A percentile compares a stretch with the other conserved stretches of the same genome.
phyloP scores from a whole-genome alignment of 2,797 vertebrate species.

The Dermochelys coriacea region DNA sequence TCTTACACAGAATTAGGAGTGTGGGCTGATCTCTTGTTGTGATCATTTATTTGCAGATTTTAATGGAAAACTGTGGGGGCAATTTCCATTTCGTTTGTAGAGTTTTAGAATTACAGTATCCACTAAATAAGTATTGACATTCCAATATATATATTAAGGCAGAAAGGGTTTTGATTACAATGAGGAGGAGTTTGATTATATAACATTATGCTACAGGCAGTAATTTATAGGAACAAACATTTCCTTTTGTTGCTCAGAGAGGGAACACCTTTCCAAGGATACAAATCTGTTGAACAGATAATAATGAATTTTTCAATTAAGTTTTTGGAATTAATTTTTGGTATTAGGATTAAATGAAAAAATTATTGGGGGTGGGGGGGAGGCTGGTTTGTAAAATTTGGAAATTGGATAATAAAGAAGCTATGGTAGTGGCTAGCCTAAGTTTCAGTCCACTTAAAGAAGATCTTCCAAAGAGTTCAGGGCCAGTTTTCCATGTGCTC shows the following conservation, averaged over 20 bases:
- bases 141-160: not conserved
- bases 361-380: too few species aligned
- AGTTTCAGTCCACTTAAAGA: not conserved
- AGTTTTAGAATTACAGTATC: not conserved
- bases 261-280: not conserved
- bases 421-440: not conserved
- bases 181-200: not conserved
- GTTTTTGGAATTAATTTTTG: too few species aligned
- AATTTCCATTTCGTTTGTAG: not conserved
- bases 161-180: not conserved
- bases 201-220: not conserved
- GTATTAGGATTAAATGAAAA: too few species aligned
- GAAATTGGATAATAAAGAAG: not conserved
- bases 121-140: not conserved
- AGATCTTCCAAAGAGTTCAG: not conserved
- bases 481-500: not conserved
- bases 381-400: not conserved
- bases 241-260: not conserved
- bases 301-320: fast-evolving
- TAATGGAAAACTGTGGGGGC: not conserved
- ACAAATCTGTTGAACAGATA: not conserved
- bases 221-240: not conserved
- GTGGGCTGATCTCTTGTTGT: not conserved
- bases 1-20: not conserved
- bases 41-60: not conserved